These are phyloP conservation scores for Coreoperca whiteheadi DNA, from an alignment of 2,113 vertebrate species.

Conservation along the genomic window DNA sequence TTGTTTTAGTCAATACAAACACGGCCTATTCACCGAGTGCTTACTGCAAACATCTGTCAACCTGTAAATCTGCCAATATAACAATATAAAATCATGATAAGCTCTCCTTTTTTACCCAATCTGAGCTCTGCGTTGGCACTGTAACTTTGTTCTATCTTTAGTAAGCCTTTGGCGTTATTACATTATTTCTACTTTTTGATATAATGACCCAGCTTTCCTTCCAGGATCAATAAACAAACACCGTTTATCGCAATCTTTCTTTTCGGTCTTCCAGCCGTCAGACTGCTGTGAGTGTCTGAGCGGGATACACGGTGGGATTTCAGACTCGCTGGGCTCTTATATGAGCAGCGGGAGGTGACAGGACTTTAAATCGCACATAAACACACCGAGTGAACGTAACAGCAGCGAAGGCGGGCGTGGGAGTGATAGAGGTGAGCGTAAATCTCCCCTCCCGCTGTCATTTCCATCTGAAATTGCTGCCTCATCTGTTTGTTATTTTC, in stretches of 20 bases:
- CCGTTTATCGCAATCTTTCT: neutral
- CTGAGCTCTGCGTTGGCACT: neutral
- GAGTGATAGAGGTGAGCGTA: constrained; percentile 13
- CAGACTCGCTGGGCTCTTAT: neutral
- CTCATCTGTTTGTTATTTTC: constrained; percentile 7
- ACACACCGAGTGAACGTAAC: neutral
- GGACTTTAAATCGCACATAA: constrained; percentile 20
- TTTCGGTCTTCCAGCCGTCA: neutral
- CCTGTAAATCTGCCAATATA: neutral
- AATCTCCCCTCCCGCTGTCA: neutral
- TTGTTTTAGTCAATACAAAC: constrained; percentile 21
- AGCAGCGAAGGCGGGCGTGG: neutral
- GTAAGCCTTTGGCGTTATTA: neutral
- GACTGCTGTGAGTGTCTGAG: neutral
- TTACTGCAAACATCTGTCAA: neutral
- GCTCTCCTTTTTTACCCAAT: neutral
- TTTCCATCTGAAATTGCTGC: constrained; percentile 26
- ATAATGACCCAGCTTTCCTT: neutral
- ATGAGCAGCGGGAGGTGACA: constrained; percentile 6
- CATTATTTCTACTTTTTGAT: neutral
- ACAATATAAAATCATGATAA: neutral
- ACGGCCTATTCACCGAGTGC: neutral
- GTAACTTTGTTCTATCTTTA: neutral
- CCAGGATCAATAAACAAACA: constrained; percentile 10
- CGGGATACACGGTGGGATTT: neutral